Base-by-base conservation (phyloP, 2,888 invertebrate species). In the Agapetus fuscipes region DNA sequence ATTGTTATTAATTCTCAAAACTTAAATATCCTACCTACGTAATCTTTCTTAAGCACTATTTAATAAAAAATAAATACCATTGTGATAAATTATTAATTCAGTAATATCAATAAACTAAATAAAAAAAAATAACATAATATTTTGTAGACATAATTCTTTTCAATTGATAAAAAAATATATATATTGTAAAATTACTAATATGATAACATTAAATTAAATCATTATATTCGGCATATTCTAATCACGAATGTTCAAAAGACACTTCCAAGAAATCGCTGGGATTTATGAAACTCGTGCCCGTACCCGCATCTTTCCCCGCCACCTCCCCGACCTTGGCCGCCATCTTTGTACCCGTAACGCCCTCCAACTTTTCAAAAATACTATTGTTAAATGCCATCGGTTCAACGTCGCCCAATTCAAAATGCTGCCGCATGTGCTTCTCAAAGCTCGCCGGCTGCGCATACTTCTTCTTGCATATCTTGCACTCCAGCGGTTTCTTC, bases 181-280 rank as follows among this genome's bases (percentile, higher is more conserved):
- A 17, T 37, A 30, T 38, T 41, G 26, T 37, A 37, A 37, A 32
- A 31, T 33, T 42, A 38, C 36, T 30, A 41, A 30, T 32, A 35
- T 37, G 34, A 25, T 37, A 13, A 12, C 11, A 26, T 34, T 25
- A 14, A 34, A n/a, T n/a, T n/a, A n/a, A n/a, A n/a, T n/a, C n/a
- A n/a, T n/a, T n/a, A n/a, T 34, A 25, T 34, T 17, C 20, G 12
- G 17, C 20, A 16, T 26, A 25, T 34, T 34, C 15, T 28, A 31
- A 33, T 34, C 37, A 45, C 40, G 43, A 48, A 41, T 48, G 48
- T 36, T 48, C 45, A 31, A 48, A 40, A 10, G 48, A 48, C 28
- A 48, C 48, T 43, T 48, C 48, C 33, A 48, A 34, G 32, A 45
- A 48, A 38, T 48, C 48, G 32, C 48, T 48, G 15, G 48, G 48